Percentiles rank a stretch among this genome's conserved stretches.
Conservation (phyloP, 2,797 vertebrate species). For the Acanthopagrus latus region DNA sequence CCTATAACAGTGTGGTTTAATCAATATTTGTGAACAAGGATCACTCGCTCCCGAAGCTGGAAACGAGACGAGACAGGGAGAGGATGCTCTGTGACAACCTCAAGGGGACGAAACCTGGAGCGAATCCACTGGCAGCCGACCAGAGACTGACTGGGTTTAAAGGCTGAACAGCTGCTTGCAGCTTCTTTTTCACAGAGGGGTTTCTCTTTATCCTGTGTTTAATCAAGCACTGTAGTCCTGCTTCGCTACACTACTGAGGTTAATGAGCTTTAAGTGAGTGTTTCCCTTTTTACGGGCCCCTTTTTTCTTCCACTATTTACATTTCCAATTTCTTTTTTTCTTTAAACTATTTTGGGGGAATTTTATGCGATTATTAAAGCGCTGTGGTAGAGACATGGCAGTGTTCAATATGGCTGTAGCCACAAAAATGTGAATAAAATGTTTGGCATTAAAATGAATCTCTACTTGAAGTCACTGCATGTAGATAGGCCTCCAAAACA, state of each 20-base stretch:
- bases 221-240: constrained; percentile 32
- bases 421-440: neutral
- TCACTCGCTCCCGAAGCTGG: constrained; percentile 5
- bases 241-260: constrained; percentile 5
- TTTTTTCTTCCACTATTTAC: neutral
- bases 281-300: neutral
- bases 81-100: constrained; percentile 36
- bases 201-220: constrained; percentile 31
- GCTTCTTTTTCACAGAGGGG: constrained; percentile 26
- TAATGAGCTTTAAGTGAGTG: constrained; percentile 14
- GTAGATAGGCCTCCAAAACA: too few species aligned
- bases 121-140: constrained; percentile 28
- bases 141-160: constrained; percentile 36
- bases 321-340: neutral
- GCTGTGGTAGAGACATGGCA: neutral
- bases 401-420: neutral
- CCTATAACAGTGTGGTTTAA: constrained; percentile 12
- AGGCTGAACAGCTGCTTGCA: constrained; percentile 55
- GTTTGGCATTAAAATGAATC: neutral
- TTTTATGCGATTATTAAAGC: neutral
- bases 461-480: neutral
- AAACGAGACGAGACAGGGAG: constrained; percentile 20
- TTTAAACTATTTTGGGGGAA: neutral
- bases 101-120: constrained; percentile 42
- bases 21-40: constrained; percentile 14